phyloP scores from a whole-genome alignment of 2,113 vertebrate species.

The Epinephelus cyanopodus region DNA sequence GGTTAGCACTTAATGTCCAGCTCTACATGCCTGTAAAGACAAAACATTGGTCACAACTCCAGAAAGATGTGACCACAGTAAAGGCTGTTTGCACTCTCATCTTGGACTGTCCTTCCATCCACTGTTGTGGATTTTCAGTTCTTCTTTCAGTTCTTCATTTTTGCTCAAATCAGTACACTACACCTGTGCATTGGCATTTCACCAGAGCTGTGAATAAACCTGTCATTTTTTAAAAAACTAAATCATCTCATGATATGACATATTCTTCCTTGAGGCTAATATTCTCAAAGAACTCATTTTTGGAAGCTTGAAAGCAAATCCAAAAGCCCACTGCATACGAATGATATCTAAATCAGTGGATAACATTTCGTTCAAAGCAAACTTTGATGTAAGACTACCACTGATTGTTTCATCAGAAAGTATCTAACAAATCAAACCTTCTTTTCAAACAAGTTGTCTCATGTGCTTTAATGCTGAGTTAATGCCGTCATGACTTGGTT shows the following conservation, averaged over 20 bases:
- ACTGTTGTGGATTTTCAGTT: background rate
- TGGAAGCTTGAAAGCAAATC: background rate
- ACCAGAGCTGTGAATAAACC: background rate
- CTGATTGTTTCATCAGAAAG: background rate
- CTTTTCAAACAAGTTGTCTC: background rate
- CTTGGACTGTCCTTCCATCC: conserved; percentile 11
- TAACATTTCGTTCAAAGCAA: background rate
- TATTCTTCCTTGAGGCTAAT: background rate
- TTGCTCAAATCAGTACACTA: background rate
- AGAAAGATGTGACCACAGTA: conserved; percentile 11
- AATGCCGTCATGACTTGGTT: background rate
- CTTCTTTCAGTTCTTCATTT: background rate
- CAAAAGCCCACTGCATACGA: background rate
- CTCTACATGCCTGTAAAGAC: background rate
- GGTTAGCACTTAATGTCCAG: background rate
- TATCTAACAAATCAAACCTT: background rate
- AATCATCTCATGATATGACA: background rate
- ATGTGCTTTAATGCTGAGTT: background rate
- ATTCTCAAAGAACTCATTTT: background rate
- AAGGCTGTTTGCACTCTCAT: background rate
- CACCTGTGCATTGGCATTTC: background rate
- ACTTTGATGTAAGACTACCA: background rate
- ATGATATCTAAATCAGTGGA: background rate
- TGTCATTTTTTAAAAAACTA: background rate
- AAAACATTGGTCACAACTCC: background rate